Conservation (phyloP, 2,113 vertebrate species). For the Chinchilla lanigera region DNA sequence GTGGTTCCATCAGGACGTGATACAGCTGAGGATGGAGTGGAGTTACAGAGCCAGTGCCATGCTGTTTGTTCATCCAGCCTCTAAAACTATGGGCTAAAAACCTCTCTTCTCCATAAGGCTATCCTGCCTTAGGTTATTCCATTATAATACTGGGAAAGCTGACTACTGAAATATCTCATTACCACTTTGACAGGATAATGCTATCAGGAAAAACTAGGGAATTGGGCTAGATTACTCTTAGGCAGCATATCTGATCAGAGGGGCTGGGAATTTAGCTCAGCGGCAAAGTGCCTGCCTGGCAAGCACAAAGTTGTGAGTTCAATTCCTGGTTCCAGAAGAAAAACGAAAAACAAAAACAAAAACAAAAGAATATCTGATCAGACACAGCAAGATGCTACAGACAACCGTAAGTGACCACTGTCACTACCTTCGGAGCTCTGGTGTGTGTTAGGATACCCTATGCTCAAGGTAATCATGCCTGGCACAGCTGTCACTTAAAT, state of each 20-base stretch:
- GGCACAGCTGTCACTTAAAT: not conserved
- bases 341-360: no score
- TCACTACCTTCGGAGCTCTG: not conserved
- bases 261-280: no score
- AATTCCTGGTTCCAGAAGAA: no score
- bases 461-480: fast-evolving
- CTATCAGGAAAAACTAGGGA: not conserved
- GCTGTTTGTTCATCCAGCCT: not conserved
- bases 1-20: no score
- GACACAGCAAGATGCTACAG: not conserved
- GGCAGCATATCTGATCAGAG: not conserved
- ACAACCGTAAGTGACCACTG: not conserved
- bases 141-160: not conserved
- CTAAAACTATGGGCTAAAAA: no score
- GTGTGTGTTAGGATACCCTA: fast-evolving
- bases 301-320: no score
- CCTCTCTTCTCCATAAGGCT: not conserved
- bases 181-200: not conserved
- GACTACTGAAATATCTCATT: no score
- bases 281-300: no score
- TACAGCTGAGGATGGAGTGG: not conserved
- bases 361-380: not conserved
- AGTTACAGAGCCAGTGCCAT: not conserved
- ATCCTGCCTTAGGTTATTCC: not conserved
- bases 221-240: no score